Conservation (phyloP, 2,797 vertebrate genomes). For the Malacoctenus gilli region DNA sequence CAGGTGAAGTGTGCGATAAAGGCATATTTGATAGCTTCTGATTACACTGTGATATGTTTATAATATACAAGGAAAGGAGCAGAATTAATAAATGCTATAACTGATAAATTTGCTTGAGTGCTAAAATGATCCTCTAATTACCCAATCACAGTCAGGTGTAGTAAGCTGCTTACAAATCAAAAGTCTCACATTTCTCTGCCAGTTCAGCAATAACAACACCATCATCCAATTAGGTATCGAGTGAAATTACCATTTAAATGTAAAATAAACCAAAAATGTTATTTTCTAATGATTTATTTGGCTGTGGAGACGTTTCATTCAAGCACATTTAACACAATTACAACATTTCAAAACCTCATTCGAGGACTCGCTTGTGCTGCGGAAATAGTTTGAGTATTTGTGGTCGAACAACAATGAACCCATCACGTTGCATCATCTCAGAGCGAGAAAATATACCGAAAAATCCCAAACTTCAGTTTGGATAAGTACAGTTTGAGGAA, state of each 20-base stretch:
- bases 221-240: neutral
- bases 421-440: neutral
- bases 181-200: conserved; percentile 3
- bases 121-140: conserved; percentile 11
- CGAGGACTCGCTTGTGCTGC: neutral
- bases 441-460: fast-evolving
- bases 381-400: no score
- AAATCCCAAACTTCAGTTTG: neutral
- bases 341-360: neutral
- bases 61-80: neutral
- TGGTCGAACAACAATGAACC: neutral
- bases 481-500: neutral
- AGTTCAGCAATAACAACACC: neutral
- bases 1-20: conserved; percentile 3
- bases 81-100: conserved; percentile 3
- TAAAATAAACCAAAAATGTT: no score
- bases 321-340: conserved; percentile 3
- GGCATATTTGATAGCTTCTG: conserved; percentile 11
- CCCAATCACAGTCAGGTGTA: conserved; percentile 17
- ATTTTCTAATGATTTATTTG: no score
- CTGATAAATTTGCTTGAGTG: conserved; percentile 8
- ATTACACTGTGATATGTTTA: neutral
- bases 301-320: neutral
- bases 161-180: conserved; percentile 19
- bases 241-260: no score